These are phyloP conservation scores for Scaptomyza reducta DNA, from an alignment of 2,888 invertebrate species.

Conservation along the genomic window DNA sequence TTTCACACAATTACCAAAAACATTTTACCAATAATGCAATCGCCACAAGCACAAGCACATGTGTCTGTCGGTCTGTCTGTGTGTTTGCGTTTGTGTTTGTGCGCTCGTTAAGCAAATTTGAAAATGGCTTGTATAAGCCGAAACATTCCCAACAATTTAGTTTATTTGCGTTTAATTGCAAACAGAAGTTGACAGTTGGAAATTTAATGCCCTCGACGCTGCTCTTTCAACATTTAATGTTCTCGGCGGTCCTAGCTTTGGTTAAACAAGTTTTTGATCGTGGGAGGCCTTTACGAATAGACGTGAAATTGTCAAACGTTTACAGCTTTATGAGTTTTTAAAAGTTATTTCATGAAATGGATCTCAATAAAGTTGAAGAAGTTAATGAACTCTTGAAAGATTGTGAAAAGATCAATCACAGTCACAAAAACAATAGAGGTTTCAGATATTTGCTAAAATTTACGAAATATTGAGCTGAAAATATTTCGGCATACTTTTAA, in stretches of 20 bases:
- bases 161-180: constrained; percentile 68
- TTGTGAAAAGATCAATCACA: no score
- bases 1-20: constrained; percentile 66
- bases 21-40: constrained; percentile 58
- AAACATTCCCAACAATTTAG: constrained; percentile 63
- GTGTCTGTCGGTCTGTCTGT: constrained; percentile 16
- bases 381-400: no score
- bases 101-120: constrained; percentile 45
- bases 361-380: no score
- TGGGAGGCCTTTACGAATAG: neutral
- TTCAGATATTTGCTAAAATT: no score
- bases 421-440: no score
- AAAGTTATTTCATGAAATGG: neutral
- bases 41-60: constrained; percentile 23
- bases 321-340: neutral
- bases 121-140: constrained; percentile 44
- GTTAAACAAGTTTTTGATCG: neutral
- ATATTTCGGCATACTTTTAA: no score
- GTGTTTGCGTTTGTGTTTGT: constrained; percentile 29
- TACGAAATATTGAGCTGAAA: no score
- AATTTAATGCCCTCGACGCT: constrained; percentile 23
- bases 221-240: neutral
- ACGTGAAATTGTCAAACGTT: constrained; percentile 15
- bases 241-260: neutral
- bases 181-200: constrained; percentile 45